Evolutionary conservation across 2,113 vertebrate genomes (phyloP).

Genomic region (Notiomystis cincta): DNA sequence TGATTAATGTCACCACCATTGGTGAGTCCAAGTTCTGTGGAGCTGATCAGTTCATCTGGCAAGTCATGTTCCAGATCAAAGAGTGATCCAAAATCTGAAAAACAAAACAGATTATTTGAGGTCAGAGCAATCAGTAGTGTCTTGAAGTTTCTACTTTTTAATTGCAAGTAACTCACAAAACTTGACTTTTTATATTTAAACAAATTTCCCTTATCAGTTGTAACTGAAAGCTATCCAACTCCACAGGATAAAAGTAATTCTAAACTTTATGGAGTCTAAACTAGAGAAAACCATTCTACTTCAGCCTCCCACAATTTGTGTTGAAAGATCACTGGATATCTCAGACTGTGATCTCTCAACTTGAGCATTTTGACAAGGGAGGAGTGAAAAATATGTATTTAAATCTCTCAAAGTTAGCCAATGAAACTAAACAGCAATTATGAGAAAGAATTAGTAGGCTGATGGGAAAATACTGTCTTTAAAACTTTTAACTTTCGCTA

Average conservation of each 20-base stretch:
- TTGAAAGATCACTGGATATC: not conserved
- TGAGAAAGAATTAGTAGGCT: not conserved
- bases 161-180: not conserved
- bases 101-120: conserved; percentile 8
- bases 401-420: not conserved
- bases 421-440: not conserved
- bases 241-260: not conserved
- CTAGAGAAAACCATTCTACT: not conserved
- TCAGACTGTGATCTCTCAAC: not conserved
- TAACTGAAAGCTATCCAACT: not conserved
- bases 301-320: not conserved
- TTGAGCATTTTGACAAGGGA: not conserved
- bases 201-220: not conserved
- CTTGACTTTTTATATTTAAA: not conserved
- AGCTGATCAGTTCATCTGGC: conserved; percentile 96
- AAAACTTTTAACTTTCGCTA: not conserved
- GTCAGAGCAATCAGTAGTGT: not conserved
- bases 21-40: conserved; percentile 86
- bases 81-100: conserved; percentile 91
- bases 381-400: not conserved
- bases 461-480: not conserved
- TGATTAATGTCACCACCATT: conserved; percentile 91
- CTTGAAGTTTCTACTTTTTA: not conserved
- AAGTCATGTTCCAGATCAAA: conserved; percentile 98
- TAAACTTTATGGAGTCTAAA: not conserved